Conservation (phyloP, 2,797 vertebrate species). For the Malurus splendens region DNA sequence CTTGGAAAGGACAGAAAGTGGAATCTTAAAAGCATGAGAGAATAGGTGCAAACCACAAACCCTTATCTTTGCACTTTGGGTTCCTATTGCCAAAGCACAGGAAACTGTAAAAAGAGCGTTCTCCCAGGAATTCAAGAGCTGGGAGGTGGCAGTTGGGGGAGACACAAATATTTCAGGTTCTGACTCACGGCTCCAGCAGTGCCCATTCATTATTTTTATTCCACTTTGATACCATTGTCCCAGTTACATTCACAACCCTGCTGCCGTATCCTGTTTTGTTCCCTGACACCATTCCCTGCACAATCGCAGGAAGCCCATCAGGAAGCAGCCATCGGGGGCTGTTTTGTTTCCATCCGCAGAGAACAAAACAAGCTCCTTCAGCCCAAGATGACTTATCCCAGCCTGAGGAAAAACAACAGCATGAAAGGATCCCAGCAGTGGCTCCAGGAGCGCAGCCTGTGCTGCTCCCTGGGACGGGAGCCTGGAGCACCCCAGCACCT, state of each 20-base stretch:
- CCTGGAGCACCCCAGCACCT: not conserved
- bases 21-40: not conserved
- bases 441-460: not conserved
- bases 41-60: not conserved
- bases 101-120: not conserved
- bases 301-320: slow-evolving; percentile 59
- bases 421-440: not conserved
- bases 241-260: slow-evolving; percentile 28
- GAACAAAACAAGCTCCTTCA: slow-evolving; percentile 61
- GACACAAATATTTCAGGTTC: slow-evolving; percentile 4
- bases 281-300: slow-evolving; percentile 55
- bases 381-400: slow-evolving; percentile 51
- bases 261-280: slow-evolving; percentile 67
- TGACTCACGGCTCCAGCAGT: not conserved
- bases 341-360: slow-evolving; percentile 51
- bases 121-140: slow-evolving; percentile 1
- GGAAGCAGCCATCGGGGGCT: slow-evolving; percentile 41
- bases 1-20: not conserved
- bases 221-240: slow-evolving; percentile 34
- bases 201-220: slow-evolving; percentile 62
- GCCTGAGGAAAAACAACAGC: slow-evolving; percentile 51
- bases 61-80: not conserved
- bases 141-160: not conserved
- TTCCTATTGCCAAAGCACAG: not conserved
- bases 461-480: not conserved